Evolutionary conservation across 1,140 invertebrate species (phyloP).

Genomic region (Drosophila oshimai): DNA sequence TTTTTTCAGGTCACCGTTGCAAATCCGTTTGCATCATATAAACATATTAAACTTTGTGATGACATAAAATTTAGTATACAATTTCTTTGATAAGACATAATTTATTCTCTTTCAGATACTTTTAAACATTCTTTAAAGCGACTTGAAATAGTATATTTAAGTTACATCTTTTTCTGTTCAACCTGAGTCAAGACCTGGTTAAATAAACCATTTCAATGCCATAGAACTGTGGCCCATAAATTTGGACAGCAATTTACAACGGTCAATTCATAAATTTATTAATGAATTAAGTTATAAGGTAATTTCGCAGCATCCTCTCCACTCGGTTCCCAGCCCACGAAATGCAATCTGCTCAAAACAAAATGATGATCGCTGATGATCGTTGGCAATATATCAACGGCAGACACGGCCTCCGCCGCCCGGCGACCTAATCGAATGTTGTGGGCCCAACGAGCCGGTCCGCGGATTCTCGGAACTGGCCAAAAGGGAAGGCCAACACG

Average conservation of each 20-base stretch:
- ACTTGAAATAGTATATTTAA: too few relatives aligned
- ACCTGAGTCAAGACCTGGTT: not conserved
- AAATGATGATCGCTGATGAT: constrained; percentile 68
- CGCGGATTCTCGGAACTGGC: constrained; percentile 61
- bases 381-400: constrained; percentile 64
- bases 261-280: constrained; percentile 81
- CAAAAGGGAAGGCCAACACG: constrained; percentile 29
- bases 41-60: too few relatives aligned
- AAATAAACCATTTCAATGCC: constrained; percentile 39
- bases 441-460: constrained; percentile 30
- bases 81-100: too few relatives aligned
- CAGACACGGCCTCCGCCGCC: constrained; percentile 36
- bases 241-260: constrained; percentile 76
- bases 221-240: constrained; percentile 60
- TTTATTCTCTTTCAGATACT: too few relatives aligned
- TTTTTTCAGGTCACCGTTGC: too few relatives aligned
- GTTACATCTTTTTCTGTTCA: constrained; percentile 31
- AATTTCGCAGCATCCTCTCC: constrained; percentile 56
- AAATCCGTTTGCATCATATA: too few relatives aligned
- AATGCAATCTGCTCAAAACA: constrained; percentile 57
- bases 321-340: constrained; percentile 16
- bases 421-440: constrained; percentile 64
- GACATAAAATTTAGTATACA: not conserved
- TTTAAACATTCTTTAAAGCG: too few relatives aligned
- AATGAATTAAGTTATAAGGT: constrained; percentile 82